Percentiles rank a stretch among this genome's conserved stretches.
Conservation (phyloP, 53 echinoderm and acorn worm species). For the Temnopleurus reevesii region DNA sequence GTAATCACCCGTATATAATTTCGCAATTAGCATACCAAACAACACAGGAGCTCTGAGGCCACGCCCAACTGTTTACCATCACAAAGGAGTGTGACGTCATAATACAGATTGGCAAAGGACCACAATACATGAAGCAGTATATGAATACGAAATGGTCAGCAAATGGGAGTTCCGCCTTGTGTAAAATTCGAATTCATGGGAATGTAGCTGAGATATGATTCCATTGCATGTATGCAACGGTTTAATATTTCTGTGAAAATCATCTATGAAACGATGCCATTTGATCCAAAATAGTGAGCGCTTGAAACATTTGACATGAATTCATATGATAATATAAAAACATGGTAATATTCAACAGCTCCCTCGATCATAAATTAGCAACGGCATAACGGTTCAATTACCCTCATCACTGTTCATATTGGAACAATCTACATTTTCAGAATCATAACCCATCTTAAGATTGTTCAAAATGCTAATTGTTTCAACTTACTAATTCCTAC, state of each 20-base stretch:
- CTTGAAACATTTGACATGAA: neutral
- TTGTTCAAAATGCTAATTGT: neutral
- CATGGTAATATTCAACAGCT: neutral
- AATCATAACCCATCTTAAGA: neutral
- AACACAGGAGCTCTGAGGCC: neutral
- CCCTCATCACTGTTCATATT: neutral
- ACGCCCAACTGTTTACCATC: slow-evolving; percentile 49
- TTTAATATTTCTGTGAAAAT: neutral
- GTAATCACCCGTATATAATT: slow-evolving; percentile 20
- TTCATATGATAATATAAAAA: neutral
- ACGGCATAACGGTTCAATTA: neutral
- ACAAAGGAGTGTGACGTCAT: slow-evolving; percentile 48
- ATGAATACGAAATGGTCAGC: neutral
- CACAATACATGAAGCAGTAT: neutral
- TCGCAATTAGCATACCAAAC: slow-evolving; percentile 8
- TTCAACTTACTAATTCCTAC: slow-evolving; percentile 49
- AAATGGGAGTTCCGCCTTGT: neutral
- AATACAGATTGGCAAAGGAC: neutral
- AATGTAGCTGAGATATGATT: neutral
- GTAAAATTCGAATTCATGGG: neutral
- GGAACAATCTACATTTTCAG: neutral
- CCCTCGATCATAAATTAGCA: neutral
- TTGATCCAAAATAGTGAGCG: neutral
- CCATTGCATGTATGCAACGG: neutral
- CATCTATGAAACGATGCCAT: neutral